A percentile compares a stretch with the other conserved stretches of the same genome.
Conservation (phyloP, 2,888 invertebrate genomes). For the Dascillus cervinus region DNA sequence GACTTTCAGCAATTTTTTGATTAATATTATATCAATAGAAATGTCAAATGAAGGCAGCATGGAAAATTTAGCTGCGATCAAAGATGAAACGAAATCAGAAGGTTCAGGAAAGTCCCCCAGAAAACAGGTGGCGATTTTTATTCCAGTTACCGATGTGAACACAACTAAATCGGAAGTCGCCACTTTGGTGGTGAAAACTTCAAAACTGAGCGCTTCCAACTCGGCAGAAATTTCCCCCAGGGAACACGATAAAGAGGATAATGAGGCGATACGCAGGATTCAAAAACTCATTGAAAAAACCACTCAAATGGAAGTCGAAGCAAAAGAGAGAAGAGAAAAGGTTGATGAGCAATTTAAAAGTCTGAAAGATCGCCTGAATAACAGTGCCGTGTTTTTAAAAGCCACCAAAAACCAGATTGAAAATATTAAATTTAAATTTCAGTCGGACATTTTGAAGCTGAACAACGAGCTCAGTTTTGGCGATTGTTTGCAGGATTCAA, state of each 20-base stretch:
- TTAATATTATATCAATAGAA: neutral
- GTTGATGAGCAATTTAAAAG: slow-evolving; percentile 30
- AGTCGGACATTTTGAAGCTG: slow-evolving; percentile 27
- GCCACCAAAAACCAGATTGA: slow-evolving; percentile 35
- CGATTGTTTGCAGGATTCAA: slow-evolving; percentile 20
- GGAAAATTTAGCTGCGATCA: neutral
- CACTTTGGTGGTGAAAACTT: no score
- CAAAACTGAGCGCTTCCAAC: neutral
- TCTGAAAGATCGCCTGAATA: slow-evolving; percentile 27
- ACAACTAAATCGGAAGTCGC: no score
- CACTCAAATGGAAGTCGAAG: slow-evolving; percentile 29
- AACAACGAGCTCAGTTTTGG: slow-evolving; percentile 17
- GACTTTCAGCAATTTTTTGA: neutral
- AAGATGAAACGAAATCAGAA: slow-evolving; percentile 1
- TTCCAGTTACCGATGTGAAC: no score
- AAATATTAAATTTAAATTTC: slow-evolving; percentile 34
- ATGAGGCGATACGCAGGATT: no score
- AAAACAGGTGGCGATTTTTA: no score
- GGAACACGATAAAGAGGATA: no score
- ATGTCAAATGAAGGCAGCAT: neutral
- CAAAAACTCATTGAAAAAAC: slow-evolving; percentile 30
- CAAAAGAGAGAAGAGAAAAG: slow-evolving; percentile 27
- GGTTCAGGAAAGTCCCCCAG: no score
- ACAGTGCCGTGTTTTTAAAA: slow-evolving; percentile 30
- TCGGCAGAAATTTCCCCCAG: slow-evolving; percentile 11